A percentile compares a stretch with the other conserved stretches of the same genome.
phyloP scores from a whole-genome alignment of 2,113 vertebrate species.

The Esox niger region DNA sequence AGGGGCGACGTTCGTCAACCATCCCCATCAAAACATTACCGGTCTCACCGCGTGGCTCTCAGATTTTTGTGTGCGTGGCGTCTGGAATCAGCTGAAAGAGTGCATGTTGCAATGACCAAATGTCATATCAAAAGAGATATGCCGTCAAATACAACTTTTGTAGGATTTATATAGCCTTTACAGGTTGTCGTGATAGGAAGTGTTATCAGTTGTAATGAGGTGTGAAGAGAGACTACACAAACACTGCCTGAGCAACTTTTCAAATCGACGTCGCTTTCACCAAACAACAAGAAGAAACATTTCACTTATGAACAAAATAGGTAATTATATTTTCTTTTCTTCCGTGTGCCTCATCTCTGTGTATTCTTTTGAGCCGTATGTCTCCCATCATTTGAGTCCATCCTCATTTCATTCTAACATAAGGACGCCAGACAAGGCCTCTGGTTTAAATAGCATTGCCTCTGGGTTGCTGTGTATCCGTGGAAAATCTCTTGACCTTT shows the following conservation, averaged over 20 bases:
- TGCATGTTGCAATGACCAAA: too few species aligned
- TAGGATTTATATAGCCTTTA: too few species aligned
- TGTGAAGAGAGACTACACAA: too few species aligned
- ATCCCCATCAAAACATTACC: background rate
- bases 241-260: too few species aligned
- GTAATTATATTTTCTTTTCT: constrained; percentile 19
- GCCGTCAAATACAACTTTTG: too few species aligned
- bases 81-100: background rate
- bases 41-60: background rate
- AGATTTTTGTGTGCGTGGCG: background rate
- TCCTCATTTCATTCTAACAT: constrained; percentile 11
- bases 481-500: constrained; percentile 66
- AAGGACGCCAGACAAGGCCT: constrained; percentile 13
- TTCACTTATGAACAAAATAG: constrained; percentile 21
- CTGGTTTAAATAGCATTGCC: constrained; percentile 36
- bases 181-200: too few species aligned
- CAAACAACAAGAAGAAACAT: background rate
- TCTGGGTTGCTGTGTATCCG: constrained; percentile 23
- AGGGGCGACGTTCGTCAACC: constrained; percentile 7
- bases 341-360: too few species aligned
- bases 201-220: too few species aligned
- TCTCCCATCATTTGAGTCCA: background rate
- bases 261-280: too few species aligned
- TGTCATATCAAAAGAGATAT: too few species aligned
- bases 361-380: too few species aligned